phyloP scores from a whole-genome alignment of 1,140 invertebrate species.

The Drosophila arizonae region DNA sequence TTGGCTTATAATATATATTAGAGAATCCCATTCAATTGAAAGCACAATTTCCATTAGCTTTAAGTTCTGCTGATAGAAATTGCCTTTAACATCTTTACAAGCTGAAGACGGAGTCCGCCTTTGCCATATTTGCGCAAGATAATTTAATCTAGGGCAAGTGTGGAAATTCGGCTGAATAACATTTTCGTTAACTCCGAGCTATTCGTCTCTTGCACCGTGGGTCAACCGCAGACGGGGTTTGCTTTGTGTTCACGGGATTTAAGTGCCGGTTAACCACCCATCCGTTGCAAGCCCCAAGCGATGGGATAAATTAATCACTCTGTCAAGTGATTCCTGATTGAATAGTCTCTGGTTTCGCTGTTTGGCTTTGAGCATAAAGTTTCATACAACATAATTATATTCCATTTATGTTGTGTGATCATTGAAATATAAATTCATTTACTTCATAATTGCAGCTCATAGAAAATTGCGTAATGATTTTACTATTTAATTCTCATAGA shows the following conservation, averaged over 20 bases:
- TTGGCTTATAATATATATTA: no score
- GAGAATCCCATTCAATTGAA: no score
- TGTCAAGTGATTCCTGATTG: not conserved
- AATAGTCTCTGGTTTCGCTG: not conserved
- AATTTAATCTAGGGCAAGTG: not conserved
- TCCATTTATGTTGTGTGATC: not conserved
- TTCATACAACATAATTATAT: no score
- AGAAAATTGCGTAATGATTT: not conserved
- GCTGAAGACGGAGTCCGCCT: no score
- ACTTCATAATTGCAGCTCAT: not conserved
- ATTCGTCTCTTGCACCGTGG: not conserved
- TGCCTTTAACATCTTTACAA: no score
- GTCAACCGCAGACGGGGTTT: not conserved
- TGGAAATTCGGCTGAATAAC: not conserved
- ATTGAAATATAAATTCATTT: not conserved
- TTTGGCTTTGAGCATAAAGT: not conserved
- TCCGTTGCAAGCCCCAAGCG: no score
- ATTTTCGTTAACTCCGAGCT: not conserved
- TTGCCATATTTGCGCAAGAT: no score
- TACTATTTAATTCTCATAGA: constrained; percentile 2
- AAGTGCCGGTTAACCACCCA: not conserved
- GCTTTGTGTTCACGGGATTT: not conserved
- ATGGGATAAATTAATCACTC: not conserved
- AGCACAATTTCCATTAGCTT: no score
- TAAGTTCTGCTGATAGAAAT: no score